A percentile compares a stretch with the other conserved stretches of the same genome.
Evolutionary conservation across 2,888 invertebrate species (phyloP).

Genomic region (Timandra comae): DNA sequence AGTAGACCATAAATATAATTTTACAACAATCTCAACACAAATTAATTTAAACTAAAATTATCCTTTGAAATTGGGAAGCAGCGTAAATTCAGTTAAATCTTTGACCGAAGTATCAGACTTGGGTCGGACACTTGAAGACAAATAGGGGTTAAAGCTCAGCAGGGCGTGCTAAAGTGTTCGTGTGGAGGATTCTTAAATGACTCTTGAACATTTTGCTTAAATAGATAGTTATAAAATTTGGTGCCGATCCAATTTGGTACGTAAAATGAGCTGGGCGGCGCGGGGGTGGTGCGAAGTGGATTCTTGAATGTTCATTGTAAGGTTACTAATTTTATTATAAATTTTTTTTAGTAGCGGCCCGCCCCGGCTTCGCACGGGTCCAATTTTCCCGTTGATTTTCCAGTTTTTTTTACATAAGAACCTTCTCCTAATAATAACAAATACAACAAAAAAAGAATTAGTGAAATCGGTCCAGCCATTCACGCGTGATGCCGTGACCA

Average conservation of each 20-base stretch:
- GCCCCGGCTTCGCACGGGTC: too few relatives aligned
- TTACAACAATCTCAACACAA: too few relatives aligned
- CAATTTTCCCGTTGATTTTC: too few relatives aligned
- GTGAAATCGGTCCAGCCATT: too few relatives aligned
- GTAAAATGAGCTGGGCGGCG: background rate
- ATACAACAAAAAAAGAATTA: too few relatives aligned
- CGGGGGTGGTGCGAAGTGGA: background rate
- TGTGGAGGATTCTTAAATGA: conserved; percentile 10
- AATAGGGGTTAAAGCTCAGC: conserved; percentile 28
- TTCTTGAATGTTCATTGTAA: too few relatives aligned
- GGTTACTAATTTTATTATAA: too few relatives aligned
- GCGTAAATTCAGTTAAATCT: background rate
- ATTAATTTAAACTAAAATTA: conserved; percentile 3
- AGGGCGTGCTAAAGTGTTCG: conserved; percentile 25
- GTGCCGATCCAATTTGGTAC: conserved; percentile 4
- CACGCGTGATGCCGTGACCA: too few relatives aligned
- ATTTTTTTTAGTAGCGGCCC: too few relatives aligned
- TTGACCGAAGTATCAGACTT: conserved; percentile 6
- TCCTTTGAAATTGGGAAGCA: background rate
- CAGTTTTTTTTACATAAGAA: too few relatives aligned
- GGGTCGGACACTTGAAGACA: conserved; percentile 18
- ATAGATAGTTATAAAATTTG: conserved; percentile 9
- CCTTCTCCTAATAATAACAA: too few relatives aligned
- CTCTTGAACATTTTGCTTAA: conserved; percentile 7
- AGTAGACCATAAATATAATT: too few relatives aligned